Evolutionary conservation across 2,113 vertebrate genomes (phyloP).

Genomic region (Cepphus grylle): DNA sequence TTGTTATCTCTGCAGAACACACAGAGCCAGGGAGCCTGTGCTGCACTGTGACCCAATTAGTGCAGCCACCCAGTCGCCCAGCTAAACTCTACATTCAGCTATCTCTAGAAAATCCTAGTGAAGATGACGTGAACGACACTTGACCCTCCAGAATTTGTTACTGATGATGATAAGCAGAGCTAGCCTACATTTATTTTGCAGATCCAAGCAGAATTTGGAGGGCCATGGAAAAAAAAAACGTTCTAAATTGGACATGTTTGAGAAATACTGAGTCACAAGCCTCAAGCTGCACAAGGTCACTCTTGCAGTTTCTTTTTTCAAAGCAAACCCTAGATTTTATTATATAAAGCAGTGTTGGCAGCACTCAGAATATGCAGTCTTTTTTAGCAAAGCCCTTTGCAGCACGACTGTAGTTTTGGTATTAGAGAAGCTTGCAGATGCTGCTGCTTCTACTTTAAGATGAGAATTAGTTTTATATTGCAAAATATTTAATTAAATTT

Average conservation of each 20-base stretch:
- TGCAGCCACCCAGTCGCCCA: not conserved
- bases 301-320: slow-evolving; percentile 35
- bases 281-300: slow-evolving; percentile 43
- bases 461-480: slow-evolving; percentile 41
- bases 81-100: not conserved
- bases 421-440: slow-evolving; percentile 8
- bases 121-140: not conserved
- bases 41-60: not conserved
- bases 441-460: slow-evolving; percentile 19
- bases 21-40: not conserved
- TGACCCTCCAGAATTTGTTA: not conserved
- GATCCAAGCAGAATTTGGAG: slow-evolving; percentile 46
- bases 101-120: not conserved
- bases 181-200: slow-evolving; percentile 30
- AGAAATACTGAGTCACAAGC: slow-evolving; percentile 55
- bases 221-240: not conserved
- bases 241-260: slow-evolving; percentile 40
- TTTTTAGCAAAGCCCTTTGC: slow-evolving; percentile 62
- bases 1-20: not conserved
- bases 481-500: slow-evolving; percentile 74
- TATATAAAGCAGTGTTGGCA: slow-evolving; percentile 42
- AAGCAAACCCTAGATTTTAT: slow-evolving; percentile 34
- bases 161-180: not conserved
- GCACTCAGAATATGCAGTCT: slow-evolving; percentile 13
- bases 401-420: not conserved